Evolutionary conservation across 1,140 invertebrate species (phyloP).

Genomic region (Drosophila virilis): DNA sequence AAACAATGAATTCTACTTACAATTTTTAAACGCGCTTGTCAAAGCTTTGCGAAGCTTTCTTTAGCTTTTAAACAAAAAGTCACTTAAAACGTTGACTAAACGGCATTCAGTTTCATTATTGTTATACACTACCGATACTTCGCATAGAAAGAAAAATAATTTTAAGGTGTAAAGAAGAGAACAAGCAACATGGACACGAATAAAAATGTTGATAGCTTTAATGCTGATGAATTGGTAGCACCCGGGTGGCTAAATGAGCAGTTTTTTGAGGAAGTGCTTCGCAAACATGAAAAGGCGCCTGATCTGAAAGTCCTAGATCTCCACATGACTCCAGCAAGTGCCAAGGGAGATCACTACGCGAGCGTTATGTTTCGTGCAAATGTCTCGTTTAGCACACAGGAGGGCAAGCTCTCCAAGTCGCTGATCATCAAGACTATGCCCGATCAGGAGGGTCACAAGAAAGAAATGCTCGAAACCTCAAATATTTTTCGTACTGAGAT

Average conservation of each 20-base stretch:
- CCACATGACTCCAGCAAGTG: conserved; percentile 59
- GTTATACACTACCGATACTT: too few relatives aligned
- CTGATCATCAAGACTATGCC: conserved; percentile 78
- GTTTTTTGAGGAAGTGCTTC: conserved; percentile 57
- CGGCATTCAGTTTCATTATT: background rate
- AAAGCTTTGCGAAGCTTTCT: background rate
- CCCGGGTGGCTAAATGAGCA: conserved; percentile 60
- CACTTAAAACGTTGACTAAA: background rate
- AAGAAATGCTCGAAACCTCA: conserved; percentile 48
- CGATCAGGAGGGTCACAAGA: conserved; percentile 68
- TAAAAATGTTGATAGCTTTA: conserved; percentile 28
- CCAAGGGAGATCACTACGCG: conserved; percentile 77
- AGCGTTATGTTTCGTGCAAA: conserved; percentile 72
- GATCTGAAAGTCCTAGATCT: conserved; percentile 39
- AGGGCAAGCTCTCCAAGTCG: conserved; percentile 33
- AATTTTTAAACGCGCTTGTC: too few relatives aligned
- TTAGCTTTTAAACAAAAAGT: background rate
- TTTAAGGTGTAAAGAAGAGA: background rate
- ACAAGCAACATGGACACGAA: conserved; percentile 27
- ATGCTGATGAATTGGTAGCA: conserved; percentile 66
- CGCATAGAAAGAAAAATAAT: too few relatives aligned
- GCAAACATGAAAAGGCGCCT: conserved; percentile 28
- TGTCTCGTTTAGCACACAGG: conserved; percentile 21
- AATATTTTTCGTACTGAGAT: conserved; percentile 68
- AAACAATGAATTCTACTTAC: background rate